Evolutionary conservation across 2,113 vertebrate species (phyloP).

Genomic region (Hiodon tergisus): DNA sequence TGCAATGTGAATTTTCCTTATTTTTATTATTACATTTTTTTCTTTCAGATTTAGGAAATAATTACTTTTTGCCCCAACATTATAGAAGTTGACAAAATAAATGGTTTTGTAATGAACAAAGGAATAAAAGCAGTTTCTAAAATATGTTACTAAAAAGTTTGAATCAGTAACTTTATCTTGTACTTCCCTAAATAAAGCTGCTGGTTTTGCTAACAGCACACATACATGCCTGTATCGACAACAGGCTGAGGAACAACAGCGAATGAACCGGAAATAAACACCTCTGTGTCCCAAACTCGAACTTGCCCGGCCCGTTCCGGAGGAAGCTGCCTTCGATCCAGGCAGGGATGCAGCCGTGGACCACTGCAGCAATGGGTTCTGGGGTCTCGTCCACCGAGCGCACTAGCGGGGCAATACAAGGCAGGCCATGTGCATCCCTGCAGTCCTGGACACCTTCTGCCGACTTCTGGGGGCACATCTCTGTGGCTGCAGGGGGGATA

Average conservation of each 20-base stretch:
- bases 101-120: no score
- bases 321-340: conserved; percentile 82
- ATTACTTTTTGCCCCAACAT: no score
- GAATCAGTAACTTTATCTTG: no score
- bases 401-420: conserved; percentile 66
- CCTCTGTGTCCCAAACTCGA: conserved; percentile 84
- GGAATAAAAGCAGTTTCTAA: no score
- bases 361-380: conserved; percentile 55
- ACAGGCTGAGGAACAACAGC: neutral
- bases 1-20: no score
- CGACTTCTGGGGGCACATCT: conserved; percentile 19
- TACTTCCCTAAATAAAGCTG: no score
- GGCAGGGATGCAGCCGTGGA: conserved; percentile 71
- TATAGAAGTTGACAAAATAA: no score
- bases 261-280: conserved; percentile 52
- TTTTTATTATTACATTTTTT: no score
- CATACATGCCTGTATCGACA: no score
- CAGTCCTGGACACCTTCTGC: conserved; percentile 16
- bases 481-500: conserved; percentile 39
- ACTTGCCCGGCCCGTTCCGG: conserved; percentile 87
- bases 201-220: no score
- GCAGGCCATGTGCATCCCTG: conserved; percentile 46
- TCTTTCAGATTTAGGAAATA: no score
- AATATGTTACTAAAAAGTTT: no score
- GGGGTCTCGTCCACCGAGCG: conserved; percentile 69